A percentile compares a stretch with the other conserved stretches of the same genome.
phyloP scores from a whole-genome alignment of 2,797 vertebrate species.

The Pseudotriccus pelzelni region DNA sequence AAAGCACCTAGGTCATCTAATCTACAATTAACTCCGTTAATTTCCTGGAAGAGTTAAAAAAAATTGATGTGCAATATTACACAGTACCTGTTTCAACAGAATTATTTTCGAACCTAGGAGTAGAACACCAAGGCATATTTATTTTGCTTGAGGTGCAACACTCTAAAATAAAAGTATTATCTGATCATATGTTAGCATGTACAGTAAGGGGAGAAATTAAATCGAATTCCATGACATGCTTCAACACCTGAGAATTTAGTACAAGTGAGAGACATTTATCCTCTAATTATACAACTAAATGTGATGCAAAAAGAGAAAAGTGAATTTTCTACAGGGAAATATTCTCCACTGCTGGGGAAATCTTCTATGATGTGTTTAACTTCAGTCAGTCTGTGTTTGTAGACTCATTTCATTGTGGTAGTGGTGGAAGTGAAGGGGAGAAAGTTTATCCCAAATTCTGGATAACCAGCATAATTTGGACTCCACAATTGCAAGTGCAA shows the following conservation, averaged over 20 bases:
- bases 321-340: not conserved
- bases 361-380: not conserved
- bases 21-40: conserved; percentile 47
- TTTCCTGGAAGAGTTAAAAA: conserved; percentile 29
- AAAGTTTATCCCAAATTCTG: not conserved
- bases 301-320: not conserved
- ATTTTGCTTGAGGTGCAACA: not conserved
- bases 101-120: conserved; percentile 28
- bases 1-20: conserved; percentile 39
- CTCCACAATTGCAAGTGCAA: not conserved
- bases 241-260: conserved; percentile 55
- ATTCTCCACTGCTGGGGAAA: not conserved
- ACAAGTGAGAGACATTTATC: conserved; percentile 34
- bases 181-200: conserved; percentile 16
- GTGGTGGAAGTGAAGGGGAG: not conserved
- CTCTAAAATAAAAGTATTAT: conserved; percentile 24
- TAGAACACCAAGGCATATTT: conserved; percentile 1
- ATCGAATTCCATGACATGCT: conserved; percentile 5
- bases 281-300: conserved; percentile 22
- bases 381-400: not conserved
- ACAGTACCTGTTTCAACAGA: not conserved
- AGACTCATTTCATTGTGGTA: not conserved
- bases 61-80: conserved; percentile 42
- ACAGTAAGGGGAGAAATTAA: conserved; percentile 58
- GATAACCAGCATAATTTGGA: not conserved